phyloP scores from a whole-genome alignment of 2,113 vertebrate species.

The Gymnobelideus leadbeateri region DNA sequence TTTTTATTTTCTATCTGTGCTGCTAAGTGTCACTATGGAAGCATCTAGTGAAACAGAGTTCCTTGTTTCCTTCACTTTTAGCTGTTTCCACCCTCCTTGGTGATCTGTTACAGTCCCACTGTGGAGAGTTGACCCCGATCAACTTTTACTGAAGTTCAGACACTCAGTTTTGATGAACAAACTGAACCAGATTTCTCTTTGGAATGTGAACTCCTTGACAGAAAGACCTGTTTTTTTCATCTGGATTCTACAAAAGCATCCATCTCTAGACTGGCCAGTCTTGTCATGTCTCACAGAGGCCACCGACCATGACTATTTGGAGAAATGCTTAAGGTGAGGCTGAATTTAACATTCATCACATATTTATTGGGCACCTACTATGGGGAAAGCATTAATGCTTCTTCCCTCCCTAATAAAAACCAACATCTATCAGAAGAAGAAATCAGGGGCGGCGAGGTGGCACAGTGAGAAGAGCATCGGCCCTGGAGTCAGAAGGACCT shows the following conservation, averaged over 20 bases:
- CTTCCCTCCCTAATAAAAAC: not conserved
- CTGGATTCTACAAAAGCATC: not conserved
- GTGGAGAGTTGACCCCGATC: constrained; percentile 56
- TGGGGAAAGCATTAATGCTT: not conserved
- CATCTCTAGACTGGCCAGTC: not conserved
- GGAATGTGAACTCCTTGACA: constrained; percentile 37
- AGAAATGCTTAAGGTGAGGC: not conserved
- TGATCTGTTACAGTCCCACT: constrained; percentile 54
- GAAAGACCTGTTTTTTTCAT: constrained; percentile 16
- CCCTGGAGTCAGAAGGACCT: too few relatives aligned
- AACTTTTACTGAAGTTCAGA: constrained; percentile 47
- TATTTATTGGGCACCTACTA: not conserved
- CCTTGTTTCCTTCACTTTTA: not conserved
- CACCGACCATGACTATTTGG: not conserved
- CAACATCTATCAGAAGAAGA: not conserved
- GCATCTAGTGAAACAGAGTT: not conserved
- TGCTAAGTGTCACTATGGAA: constrained; percentile 24
- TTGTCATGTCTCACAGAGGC: not conserved
- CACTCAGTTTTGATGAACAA: constrained; percentile 44
- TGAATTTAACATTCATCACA: not conserved
- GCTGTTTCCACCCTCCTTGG: not conserved
- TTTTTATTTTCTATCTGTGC: constrained; percentile 19
- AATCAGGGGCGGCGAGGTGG: too few relatives aligned
- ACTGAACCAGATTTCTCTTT: constrained; percentile 31
- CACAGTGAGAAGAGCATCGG: too few relatives aligned